Evolutionary conservation across 1,140 invertebrate species (phyloP).

Genomic region (Brachionus calyciflorus): DNA sequence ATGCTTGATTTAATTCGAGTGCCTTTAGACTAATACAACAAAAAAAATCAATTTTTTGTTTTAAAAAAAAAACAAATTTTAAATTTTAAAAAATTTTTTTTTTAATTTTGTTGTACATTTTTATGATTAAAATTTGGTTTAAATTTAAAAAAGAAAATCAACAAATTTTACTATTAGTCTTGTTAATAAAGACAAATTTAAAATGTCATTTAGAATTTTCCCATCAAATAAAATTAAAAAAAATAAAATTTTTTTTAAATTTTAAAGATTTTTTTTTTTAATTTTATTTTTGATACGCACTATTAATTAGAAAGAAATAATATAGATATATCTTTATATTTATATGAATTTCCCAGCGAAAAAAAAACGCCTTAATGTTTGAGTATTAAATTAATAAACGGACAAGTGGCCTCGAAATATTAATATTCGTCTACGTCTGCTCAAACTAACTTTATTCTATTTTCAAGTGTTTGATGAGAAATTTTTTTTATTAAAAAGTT

Average conservation of each 20-base stretch:
- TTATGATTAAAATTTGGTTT: not conserved
- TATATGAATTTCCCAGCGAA: constrained; percentile 8
- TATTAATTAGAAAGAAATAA: no score
- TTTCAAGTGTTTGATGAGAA: constrained; percentile 1
- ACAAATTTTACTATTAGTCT: not conserved
- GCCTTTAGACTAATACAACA: no score
- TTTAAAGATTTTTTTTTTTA: not conserved
- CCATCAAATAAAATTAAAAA: not conserved
- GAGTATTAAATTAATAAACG: constrained; percentile 4
- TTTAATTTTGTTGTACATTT: not conserved
- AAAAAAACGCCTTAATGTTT: not conserved
- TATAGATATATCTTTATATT: not conserved
- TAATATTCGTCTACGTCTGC: constrained; percentile 5
- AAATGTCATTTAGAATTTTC: constrained; percentile 10
- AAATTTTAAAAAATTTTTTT: not conserved
- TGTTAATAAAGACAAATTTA: constrained; percentile 3
- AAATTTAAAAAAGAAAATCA: not conserved
- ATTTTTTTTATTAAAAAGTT: not conserved
- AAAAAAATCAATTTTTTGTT: no score
- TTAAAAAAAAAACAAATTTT: not conserved
- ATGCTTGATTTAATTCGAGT: constrained; percentile 4
- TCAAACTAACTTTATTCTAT: no score
- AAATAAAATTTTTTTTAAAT: not conserved
- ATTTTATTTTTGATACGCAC: constrained; percentile 28
- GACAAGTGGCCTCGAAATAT: constrained; percentile 26